Evolutionary conservation across 2,888 invertebrate genomes (phyloP), one percentile per base, ranked within the genome.

Genomic region (Sepiola atlantica): DNA sequence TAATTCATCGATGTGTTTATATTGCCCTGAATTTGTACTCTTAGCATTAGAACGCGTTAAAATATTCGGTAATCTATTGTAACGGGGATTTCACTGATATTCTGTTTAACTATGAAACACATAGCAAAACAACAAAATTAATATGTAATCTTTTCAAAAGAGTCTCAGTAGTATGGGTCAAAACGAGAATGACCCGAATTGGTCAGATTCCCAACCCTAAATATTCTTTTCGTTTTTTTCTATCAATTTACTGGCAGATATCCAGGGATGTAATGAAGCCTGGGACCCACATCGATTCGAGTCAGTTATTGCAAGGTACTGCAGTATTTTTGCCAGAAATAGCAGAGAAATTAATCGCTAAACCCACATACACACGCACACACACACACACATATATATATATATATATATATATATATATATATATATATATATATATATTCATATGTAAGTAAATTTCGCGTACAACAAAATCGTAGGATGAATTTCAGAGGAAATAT

Each of bases 241-340:
- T 45, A 45, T 45, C 45, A 45, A 77, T 77, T n/a, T 77, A 21
- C 77, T 77, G 77, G 77, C 77, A n/a, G n/a, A 77, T 16, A 77
- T 77, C 32, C 77, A 77, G 77, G 0, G 14, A 77, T 77, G n/a
- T 77, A 77, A 77, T 77, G 77, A 77, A 32, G 77, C 77, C 77
- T 77, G 1, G n/a, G n/a, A n/a, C n/a, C 77, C 8, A 77, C 77
- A 32, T 77, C 77, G 77, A 77, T 77, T 77, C n/a, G n/a, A 77
- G n/a, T 77, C 77, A 77, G n/a, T 77, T 77, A 77, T 77, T 77
- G 77, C n/a, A 77, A 77, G n/a, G 77, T n/a, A n/a, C n/a, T 16
- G 16, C 14, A n/a, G 16, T n/a, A 77, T 12, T 77, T 77, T 77
- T 77, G 77, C 77, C n/a, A 77, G 77, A 77, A 77, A 77, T 77